Percentiles rank a stretch among this genome's conserved stretches.
Conservation (phyloP, 2,113 vertebrate genomes). For the Sula dactylatra region DNA sequence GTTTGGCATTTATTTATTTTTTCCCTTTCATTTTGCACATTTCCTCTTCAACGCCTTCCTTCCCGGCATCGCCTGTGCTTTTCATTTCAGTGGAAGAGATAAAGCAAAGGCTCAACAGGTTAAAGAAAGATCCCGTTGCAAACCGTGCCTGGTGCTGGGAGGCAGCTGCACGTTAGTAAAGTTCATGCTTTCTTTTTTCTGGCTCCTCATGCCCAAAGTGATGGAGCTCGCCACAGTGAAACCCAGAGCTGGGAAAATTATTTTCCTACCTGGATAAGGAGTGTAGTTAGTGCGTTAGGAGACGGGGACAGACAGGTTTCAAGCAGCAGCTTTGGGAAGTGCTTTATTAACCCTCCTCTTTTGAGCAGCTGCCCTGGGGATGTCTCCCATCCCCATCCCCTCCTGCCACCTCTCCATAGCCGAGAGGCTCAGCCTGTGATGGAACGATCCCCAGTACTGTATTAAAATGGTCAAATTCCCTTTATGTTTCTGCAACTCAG, state of each 20-base stretch:
- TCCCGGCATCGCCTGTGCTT: neutral
- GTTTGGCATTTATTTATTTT: neutral
- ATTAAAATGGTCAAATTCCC: neutral
- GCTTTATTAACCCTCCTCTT: neutral
- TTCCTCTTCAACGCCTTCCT: neutral
- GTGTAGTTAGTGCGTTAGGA: neutral
- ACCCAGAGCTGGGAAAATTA: neutral
- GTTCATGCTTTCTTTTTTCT: neutral
- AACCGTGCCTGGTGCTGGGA: fast-evolving
- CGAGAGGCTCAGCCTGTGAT: fast-evolving
- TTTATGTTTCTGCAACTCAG: neutral
- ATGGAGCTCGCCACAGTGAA: neutral
- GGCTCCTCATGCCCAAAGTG: neutral
- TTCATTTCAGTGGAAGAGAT: neutral
- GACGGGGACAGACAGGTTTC: neutral
- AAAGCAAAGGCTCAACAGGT: neutral
- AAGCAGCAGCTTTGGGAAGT: neutral
- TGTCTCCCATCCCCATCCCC: neutral
- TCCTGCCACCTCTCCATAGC: neutral
- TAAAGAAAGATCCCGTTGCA: neutral
- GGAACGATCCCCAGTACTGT: neutral
- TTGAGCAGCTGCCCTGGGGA: neutral
- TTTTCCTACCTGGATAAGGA: neutral
- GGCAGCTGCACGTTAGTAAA: neutral
- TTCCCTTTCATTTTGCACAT: neutral